Evolutionary conservation across 2,888 invertebrate genomes (phyloP).

Genomic region (Lumbricus terrestris): DNA sequence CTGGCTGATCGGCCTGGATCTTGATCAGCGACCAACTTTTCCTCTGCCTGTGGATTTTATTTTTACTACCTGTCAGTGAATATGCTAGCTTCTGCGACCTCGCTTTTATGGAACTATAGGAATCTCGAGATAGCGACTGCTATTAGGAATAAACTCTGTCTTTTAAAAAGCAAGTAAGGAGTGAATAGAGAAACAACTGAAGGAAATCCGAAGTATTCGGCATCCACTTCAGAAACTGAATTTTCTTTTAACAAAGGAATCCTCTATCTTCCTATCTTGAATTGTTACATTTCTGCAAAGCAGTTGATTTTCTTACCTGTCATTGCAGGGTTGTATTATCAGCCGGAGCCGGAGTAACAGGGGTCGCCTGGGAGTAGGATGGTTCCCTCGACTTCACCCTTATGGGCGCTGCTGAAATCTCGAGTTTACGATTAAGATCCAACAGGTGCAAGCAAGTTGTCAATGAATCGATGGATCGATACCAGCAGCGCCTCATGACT

Average conservation of each 20-base stretch:
- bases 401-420: no score
- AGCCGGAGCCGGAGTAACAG: slow-evolving; percentile 3
- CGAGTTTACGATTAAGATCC: no score
- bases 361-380: background rate
- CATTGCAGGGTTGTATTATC: background rate
- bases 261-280: background rate
- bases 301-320: background rate
- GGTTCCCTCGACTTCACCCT: no score
- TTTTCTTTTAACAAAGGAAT: background rate
- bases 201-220: background rate
- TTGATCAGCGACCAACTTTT: no score
- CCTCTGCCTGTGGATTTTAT: no score
- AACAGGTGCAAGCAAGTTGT: background rate
- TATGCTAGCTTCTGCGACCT: no score
- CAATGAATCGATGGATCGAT: background rate
- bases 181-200: background rate
- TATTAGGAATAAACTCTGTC: background rate
- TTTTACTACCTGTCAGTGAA: no score
- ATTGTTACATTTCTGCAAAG: background rate
- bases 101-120: no score
- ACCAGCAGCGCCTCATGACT: background rate
- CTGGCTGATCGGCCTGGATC: no score
- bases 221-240: background rate
- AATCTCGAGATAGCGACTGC: no score
- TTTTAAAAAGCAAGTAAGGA: background rate